Conservation (phyloP, 2,888 invertebrate species). For the Noctua fimbriata region DNA sequence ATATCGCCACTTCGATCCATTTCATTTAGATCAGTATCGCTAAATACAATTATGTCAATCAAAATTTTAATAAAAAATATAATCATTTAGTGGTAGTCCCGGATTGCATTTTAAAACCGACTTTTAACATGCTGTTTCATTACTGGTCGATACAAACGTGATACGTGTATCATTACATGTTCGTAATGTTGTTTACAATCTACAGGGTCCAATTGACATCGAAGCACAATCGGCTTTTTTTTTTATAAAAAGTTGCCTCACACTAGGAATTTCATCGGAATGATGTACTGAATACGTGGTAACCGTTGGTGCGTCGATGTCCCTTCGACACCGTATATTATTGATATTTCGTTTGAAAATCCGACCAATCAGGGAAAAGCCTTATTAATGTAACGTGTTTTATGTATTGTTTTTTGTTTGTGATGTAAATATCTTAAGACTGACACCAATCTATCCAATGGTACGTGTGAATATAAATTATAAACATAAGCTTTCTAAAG, state of each 20-base stretch:
- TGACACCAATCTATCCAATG: neutral
- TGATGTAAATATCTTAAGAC: neutral
- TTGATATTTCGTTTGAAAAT: neutral
- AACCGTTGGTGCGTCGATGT: neutral
- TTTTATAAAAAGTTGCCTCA: no score
- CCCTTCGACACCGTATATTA: neutral
- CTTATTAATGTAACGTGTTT: neutral
- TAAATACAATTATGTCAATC: neutral
- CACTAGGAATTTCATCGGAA: no score
- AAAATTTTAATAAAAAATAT: neutral
- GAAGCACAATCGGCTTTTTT: neutral
- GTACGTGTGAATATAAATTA: neutral
- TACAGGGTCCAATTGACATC: neutral
- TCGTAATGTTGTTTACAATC: no score
- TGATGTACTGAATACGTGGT: neutral
- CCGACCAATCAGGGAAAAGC: neutral
- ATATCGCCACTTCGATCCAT: neutral
- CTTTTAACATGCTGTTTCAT: no score
- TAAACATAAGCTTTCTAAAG: conserved; percentile 32
- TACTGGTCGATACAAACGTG: no score
- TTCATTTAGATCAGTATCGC: neutral
- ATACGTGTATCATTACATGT: no score
- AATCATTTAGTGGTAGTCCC: neutral
- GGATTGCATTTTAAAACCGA: neutral
- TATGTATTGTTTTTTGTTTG: neutral